Evolutionary conservation across 1,140 invertebrate genomes (phyloP), one percentile per base, ranked within the genome.

Genomic region (Helicoverpa armigera): DNA sequence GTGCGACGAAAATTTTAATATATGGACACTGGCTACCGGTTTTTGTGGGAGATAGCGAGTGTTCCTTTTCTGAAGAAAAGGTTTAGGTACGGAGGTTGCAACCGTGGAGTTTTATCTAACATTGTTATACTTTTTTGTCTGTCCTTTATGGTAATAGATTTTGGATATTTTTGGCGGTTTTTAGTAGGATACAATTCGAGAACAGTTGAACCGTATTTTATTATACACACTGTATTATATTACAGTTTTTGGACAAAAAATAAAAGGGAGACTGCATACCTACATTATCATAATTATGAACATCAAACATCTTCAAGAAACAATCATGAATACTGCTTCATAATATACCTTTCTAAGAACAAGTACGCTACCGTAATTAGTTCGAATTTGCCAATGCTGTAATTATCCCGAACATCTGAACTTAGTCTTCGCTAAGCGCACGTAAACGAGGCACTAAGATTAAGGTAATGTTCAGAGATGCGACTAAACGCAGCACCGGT

Each of bases 391-490:
- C 16, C 16, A 16, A 69, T 69, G 43, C 43, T 12, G 16, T 12
- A 48, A 69, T 69, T 69, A 51, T 50, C 43, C 65, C 4, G 5
- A 50, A n/a, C 16, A 69, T 69, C 16, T 50, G 3, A 18, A 16
- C 43, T 61, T 50, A 69, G 65, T 16, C 43, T 16, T 18, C 43
- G 50, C 10, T 69, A 69, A 50, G 18, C 16, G 63, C 63, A 67
- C 2, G 13, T 67, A 50, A 69, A 69, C 65, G 43, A 18, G 65
- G 43, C 65, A 50, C 65, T 69, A 50, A 69, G 65, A 69, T 69
- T 69, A 58, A 35, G 70, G 53, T 58, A 56, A 58, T 18, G 48
- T 58, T 58, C 31, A 43, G 29, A 43, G 31, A 29, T 23, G 48
- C 13, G 48, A 23, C 53, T 72, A 50, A 72, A 31, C 69, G 69